Percentiles rank a stretch among this genome's conserved stretches.
Conservation (phyloP, 2,888 invertebrate species). For the Oxystoma pomonae region DNA sequence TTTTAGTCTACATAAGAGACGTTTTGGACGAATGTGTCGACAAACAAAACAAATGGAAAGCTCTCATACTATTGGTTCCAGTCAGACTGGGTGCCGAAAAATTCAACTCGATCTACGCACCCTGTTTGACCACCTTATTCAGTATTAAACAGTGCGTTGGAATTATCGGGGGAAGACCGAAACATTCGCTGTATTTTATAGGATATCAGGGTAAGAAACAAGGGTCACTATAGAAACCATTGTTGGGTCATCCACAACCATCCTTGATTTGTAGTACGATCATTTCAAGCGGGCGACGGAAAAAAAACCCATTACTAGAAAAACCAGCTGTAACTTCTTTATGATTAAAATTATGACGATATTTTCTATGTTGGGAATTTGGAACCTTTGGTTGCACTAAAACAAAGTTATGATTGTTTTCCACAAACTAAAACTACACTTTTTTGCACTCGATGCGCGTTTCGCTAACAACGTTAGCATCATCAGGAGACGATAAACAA, state of each 20-base stretch:
- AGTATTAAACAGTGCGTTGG: conserved; percentile 83
- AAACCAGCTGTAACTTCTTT: too few relatives aligned
- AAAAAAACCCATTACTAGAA: too few relatives aligned
- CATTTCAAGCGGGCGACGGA: not conserved
- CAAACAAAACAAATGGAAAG: conserved; percentile 62
- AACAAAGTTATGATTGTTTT: too few relatives aligned
- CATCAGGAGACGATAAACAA: too few relatives aligned
- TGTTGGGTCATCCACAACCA: too few relatives aligned
- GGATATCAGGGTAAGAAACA: conserved; percentile 70
- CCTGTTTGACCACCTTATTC: conserved; percentile 75
- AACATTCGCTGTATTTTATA: conserved; percentile 89
- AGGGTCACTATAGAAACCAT: too few relatives aligned
- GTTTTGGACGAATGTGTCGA: conserved; percentile 59
- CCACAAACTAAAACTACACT: too few relatives aligned
- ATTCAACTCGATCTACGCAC: conserved; percentile 78
- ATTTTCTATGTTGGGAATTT: too few relatives aligned
- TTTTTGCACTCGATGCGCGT: too few relatives aligned
- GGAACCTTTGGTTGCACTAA: too few relatives aligned
- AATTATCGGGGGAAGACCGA: conserved; percentile 88
- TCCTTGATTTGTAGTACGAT: not conserved
- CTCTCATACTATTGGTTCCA: conserved; percentile 78
- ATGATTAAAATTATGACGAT: too few relatives aligned
- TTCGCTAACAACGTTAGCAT: too few relatives aligned
- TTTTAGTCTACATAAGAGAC: conserved; percentile 70
- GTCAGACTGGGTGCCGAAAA: conserved; percentile 83